Conservation (phyloP, 1,140 invertebrate species). For the Caenorhabditis brenneri region DNA sequence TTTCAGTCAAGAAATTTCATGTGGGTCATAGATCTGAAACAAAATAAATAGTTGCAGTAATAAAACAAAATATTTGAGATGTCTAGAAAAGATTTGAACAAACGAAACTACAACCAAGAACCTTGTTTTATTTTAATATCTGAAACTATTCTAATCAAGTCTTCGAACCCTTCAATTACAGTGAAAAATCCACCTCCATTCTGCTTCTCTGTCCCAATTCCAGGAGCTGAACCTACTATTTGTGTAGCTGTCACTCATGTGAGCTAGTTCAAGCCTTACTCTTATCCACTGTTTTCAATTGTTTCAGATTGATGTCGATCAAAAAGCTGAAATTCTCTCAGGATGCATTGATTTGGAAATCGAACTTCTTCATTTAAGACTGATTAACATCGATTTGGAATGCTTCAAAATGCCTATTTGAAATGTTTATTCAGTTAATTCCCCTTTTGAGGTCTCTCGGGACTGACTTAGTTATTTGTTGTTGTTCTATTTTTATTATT, state of each 20-base stretch:
- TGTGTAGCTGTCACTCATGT: conserved; percentile 44
- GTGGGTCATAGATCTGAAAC: no score
- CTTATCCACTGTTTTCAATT: not conserved
- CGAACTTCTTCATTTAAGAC: conserved; percentile 38
- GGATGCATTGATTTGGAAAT: conserved; percentile 50
- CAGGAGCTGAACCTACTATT: conserved; percentile 12
- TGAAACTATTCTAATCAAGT: no score
- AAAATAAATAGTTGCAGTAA: no score
- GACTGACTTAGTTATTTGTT: no score
- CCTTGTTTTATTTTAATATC: no score
- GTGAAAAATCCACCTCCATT: conserved; percentile 46
- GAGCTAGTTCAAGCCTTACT: not conserved
- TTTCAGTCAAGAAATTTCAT: conserved; percentile 36
- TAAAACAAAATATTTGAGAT: no score
- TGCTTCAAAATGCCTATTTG: conserved; percentile 51
- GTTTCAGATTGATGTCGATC: conserved; percentile 40
- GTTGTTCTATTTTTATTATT: no score
- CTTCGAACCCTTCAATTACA: no score
- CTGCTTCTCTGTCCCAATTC: conserved; percentile 40
- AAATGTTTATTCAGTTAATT: no score
- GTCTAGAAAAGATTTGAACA: no score
- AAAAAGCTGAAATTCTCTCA: conserved; percentile 1
- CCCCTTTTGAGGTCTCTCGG: no score
- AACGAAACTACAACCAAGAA: no score
- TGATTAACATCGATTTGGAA: conserved; percentile 6